Base-by-base conservation (phyloP, 2,797 vertebrate genomes). In the Diglossa cyanea region DNA sequence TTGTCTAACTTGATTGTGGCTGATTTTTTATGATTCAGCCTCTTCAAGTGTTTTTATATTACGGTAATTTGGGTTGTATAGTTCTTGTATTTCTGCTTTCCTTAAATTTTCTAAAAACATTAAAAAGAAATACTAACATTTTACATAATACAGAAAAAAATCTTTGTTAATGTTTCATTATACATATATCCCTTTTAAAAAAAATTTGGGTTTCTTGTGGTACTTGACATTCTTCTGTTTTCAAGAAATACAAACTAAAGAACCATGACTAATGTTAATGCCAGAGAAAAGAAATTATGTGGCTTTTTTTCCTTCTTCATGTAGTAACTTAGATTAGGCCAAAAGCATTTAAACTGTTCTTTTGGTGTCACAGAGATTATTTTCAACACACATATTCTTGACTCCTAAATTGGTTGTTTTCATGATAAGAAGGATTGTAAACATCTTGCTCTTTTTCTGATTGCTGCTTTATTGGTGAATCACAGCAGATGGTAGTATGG, bases 281-380 rank as follows among this genome's bases (percentile, higher is more conserved):
- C 17, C 11, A 74, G 54, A 72, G 65, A 57, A 95, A 88, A 77
- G 5, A 70, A 66, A 48, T 20, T 0, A 8, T n/a, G 11, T 16
- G 4, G 9, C 2, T 13, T 65, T 65, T 50, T 50, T 40, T 4
- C 21, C 6, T 76, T 70, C 51, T 87, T 86, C 47, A 53, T 0
- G 0, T 17, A 40, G 45, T 77, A 81, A 33, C 24, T 65, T 65
- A 58, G 3, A 77, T 9, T 77, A 51, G 33, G 9, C 10, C 50
- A 65, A 63, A 85, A 83, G 39, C 48, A 76, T 92, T 91, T 80
- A 47, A 77, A 60, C 19, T 74, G 18, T 76, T 92, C 30, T 66
- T 76, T 53, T 79, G 53, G 44, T 85, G 71, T 76, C 91, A 85
- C 40, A 73, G 62, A 60, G 42, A 86, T 35, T 73, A 55, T 90